Conservation (phyloP, 2,113 vertebrate genomes). For the Scatophagus argus region DNA sequence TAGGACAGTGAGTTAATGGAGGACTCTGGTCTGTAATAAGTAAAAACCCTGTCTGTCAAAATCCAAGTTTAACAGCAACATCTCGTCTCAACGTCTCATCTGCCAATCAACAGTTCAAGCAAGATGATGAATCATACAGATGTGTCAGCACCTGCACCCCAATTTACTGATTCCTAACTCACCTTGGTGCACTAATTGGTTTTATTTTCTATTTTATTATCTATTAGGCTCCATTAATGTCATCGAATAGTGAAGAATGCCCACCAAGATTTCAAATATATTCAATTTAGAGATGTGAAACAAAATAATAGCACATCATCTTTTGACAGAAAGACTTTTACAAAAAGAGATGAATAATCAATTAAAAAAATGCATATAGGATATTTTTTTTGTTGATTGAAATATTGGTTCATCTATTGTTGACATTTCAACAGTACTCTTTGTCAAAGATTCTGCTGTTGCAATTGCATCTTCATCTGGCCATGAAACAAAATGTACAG, state of each 20-base stretch:
- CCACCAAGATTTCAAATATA: not conserved
- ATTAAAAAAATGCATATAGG: no score
- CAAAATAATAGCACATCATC: not conserved
- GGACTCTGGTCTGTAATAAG: not conserved
- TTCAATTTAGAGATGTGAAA: not conserved
- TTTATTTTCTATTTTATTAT: not conserved
- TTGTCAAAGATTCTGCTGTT: not conserved
- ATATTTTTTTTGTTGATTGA: not conserved
- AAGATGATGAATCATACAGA: not conserved
- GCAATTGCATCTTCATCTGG: not conserved
- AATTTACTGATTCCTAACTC: not conserved
- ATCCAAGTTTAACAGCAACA: not conserved
- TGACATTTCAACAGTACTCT: not conserved
- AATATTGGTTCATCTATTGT: not conserved
- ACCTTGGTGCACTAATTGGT: not conserved
- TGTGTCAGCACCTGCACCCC: not conserved
- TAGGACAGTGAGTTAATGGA: not conserved
- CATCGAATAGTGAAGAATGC: not conserved
- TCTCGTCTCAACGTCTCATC: not conserved
- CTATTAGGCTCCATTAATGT: no score
- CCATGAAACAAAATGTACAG: no score
- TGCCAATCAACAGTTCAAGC: not conserved
- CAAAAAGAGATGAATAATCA: no score
- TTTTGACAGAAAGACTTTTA: no score
- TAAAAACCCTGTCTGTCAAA: not conserved